These are phyloP conservation scores for Falcunculus frontatus DNA, from an alignment of 2,113 vertebrate species.

Conservation along the genomic window DNA sequence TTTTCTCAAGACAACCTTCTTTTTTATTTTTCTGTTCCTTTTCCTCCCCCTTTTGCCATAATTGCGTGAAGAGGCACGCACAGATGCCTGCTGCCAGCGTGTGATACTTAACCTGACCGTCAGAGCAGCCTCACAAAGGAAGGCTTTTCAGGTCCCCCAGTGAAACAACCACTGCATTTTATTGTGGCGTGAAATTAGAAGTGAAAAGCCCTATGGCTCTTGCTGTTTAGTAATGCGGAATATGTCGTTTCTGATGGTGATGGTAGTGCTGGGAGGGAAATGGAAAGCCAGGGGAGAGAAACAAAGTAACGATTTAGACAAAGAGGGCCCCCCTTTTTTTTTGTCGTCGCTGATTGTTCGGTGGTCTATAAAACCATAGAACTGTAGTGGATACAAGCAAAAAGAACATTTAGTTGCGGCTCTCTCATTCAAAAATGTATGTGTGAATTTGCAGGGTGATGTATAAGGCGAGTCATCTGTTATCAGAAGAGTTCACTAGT, in stretches of 20 bases:
- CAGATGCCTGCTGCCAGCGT: conserved; percentile 71
- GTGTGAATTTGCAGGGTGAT: conserved; percentile 23
- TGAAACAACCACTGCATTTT: conserved; percentile 80
- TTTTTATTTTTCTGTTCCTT: background rate
- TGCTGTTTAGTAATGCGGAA: conserved; percentile 78
- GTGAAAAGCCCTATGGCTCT: conserved; percentile 79
- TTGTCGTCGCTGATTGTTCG: background rate
- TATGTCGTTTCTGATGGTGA: conserved; percentile 64
- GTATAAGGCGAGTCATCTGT: background rate
- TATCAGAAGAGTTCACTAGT: background rate
- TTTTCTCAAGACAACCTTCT: background rate
- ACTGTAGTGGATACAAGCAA: background rate
- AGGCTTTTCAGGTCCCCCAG: conserved; percentile 78
- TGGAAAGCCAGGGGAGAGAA: conserved; percentile 63
- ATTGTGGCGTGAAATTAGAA: conserved; percentile 85
- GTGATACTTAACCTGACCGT: conserved; percentile 75
- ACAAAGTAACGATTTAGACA: conserved; percentile 70
- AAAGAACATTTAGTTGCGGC: conserved; percentile 35
- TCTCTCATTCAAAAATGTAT: background rate
- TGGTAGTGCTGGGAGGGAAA: conserved; percentile 29
- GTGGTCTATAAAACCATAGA: conserved; percentile 36
- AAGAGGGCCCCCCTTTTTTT: conserved; percentile 23
- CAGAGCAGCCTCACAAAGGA: conserved; percentile 76
- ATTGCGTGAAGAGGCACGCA: conserved; percentile 65
- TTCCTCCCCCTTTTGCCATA: background rate